These are phyloP conservation scores for Melieria crassipennis DNA, from an alignment of 2,888 invertebrate genomes.

Conservation along the genomic window DNA sequence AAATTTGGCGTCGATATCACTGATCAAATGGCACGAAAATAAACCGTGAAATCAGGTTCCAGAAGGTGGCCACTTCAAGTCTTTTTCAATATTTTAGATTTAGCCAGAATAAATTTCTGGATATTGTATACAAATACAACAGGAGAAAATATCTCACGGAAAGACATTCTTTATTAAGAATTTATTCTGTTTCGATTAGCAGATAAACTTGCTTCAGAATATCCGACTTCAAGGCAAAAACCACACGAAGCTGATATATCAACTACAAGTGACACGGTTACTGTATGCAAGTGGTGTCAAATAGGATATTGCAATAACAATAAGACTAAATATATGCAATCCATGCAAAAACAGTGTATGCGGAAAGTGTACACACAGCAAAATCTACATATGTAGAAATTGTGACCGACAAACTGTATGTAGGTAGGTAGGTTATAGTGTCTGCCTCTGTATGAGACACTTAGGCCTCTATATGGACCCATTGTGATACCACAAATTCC, in stretches of 20 bases:
- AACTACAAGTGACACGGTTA: no score
- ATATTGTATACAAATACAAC: no score
- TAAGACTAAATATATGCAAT: background rate
- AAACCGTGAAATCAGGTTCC: slow-evolving; percentile 33
- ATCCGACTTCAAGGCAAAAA: no score
- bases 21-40: slow-evolving; percentile 51
- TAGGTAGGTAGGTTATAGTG: no score
- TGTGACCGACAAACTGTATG: no score
- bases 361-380: slow-evolving; percentile 3
- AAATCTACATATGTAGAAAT: slow-evolving; percentile 5
- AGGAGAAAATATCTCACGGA: slow-evolving; percentile 37
- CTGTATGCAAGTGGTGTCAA: no score
- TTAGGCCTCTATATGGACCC: no score
- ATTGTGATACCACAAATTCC: no score
- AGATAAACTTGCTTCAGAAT: slow-evolving; percentile 34
- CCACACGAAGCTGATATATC: no score
- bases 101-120: background rate
- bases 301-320: no score
- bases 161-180: slow-evolving; percentile 25
- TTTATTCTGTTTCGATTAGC: slow-evolving; percentile 42
- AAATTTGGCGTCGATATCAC: slow-evolving; percentile 42
- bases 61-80: no score
- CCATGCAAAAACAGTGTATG: background rate
- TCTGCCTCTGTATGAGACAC: no score
- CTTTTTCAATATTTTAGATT: slow-evolving; percentile 21